phyloP scores from a whole-genome alignment of 2,797 vertebrate genomes.

The Lacerta bilineata region DNA sequence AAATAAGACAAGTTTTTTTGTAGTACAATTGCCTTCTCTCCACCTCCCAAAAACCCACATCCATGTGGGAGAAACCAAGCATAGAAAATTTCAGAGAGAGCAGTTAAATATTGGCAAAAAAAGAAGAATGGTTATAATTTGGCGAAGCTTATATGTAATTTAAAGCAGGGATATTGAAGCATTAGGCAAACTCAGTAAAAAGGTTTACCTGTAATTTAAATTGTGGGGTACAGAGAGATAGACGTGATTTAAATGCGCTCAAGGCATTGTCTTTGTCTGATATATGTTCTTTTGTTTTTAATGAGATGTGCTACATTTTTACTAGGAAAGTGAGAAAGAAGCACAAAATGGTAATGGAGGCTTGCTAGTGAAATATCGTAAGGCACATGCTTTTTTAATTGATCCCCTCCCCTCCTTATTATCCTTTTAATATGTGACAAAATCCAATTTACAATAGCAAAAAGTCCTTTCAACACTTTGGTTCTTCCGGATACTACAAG shows the following conservation, averaged over 20 bases:
- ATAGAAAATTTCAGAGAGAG: constrained; percentile 30
- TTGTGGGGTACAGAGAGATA: constrained; percentile 3
- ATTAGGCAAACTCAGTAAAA: constrained; percentile 27
- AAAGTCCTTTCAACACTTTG: not conserved
- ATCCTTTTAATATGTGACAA: not conserved
- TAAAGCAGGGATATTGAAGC: constrained; percentile 30
- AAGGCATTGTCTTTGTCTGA: not conserved
- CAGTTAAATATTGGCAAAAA: constrained; percentile 32
- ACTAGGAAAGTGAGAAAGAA: not conserved
- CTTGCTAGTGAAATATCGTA: not conserved
- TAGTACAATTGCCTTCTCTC: not conserved
- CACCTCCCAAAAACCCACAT: not conserved
- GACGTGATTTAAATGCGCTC: constrained; percentile 16
- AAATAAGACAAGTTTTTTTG: not conserved
- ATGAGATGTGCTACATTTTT: not conserved
- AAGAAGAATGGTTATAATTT: constrained; percentile 31
- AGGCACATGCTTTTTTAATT: not conserved
- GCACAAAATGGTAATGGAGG: constrained; percentile 10
- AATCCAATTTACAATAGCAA: not conserved
- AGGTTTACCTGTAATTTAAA: constrained; percentile 28
- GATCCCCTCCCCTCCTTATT: not conserved
- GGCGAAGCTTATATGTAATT: constrained; percentile 19
- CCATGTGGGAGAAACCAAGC: constrained; percentile 10
- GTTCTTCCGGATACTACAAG: not conserved
- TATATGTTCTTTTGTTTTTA: constrained; percentile 13